Conservation (phyloP, 2,797 vertebrate genomes). For the Poliocrania exsul region DNA sequence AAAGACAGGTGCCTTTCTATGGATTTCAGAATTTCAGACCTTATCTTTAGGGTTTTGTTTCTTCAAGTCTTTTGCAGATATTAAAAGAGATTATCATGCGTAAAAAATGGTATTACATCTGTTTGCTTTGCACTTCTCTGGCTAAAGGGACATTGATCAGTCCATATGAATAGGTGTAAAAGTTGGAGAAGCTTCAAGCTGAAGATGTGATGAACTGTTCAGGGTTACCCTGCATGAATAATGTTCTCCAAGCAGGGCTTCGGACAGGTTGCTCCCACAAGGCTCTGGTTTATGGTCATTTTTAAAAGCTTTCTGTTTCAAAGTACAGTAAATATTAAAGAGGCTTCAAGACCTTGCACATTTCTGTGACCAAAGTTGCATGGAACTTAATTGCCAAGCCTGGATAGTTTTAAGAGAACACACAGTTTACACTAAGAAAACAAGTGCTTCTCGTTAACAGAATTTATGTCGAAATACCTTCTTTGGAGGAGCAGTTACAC, state of each 20-base stretch:
- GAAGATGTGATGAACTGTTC: not conserved
- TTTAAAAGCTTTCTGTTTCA: not conserved
- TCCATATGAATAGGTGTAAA: not conserved
- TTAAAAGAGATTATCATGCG: constrained; percentile 56
- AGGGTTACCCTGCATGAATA: not conserved
- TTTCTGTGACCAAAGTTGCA: not conserved
- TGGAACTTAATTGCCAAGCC: not conserved
- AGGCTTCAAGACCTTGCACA: not conserved
- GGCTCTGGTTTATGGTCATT: not conserved
- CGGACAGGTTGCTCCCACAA: not conserved
- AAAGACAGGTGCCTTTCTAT: constrained; percentile 39
- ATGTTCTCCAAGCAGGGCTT: not conserved
- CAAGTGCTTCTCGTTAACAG: not conserved
- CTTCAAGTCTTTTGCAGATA: constrained; percentile 35
- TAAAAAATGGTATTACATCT: constrained; percentile 50
- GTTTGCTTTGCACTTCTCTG: constrained; percentile 1
- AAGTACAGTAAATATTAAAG: not conserved
- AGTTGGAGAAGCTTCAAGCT: not conserved
- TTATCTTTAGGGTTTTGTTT: constrained; percentile 22
- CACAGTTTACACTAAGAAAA: not conserved
- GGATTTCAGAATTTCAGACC: constrained; percentile 20
- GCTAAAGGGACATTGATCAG: not conserved
- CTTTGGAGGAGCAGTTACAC: not conserved
- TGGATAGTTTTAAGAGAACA: not conserved
- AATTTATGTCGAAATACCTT: not conserved